Conservation (phyloP, 1,140 invertebrate species). For the Hesperophylax magnus region DNA sequence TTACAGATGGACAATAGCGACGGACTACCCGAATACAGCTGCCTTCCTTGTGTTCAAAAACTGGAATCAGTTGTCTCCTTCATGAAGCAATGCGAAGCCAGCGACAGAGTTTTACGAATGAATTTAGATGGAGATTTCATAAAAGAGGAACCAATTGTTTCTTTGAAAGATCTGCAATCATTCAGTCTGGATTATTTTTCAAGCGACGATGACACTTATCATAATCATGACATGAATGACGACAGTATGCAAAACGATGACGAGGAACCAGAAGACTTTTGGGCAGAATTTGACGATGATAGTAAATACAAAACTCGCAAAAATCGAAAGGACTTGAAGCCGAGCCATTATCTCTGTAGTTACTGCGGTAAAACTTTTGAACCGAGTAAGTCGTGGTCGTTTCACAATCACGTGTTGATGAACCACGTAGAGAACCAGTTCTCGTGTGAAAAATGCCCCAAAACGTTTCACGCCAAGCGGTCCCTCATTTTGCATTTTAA, state of each 20-base stretch:
- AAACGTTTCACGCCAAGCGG: background rate
- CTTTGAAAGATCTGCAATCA: conserved; percentile 5
- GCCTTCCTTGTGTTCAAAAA: conserved; percentile 3
- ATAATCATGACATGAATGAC: background rate
- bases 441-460: conserved; percentile 20
- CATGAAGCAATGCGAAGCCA: conserved; percentile 27
- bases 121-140: background rate
- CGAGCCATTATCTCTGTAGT: background rate
- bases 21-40: conserved; percentile 23
- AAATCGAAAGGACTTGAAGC: no score
- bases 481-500: background rate
- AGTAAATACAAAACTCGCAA: no score
- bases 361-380: conserved; percentile 3
- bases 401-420: background rate
- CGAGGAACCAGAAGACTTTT: background rate
- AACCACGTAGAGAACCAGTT: background rate
- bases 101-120: background rate
- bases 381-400: background rate
- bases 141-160: background rate
- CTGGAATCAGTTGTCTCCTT: conserved; percentile 5
- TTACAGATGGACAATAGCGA: conserved; percentile 28
- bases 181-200: background rate
- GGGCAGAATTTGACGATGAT: background rate
- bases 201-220: background rate
- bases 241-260: no score